These are phyloP conservation scores for Dendrocincla tyrannina DNA, from an alignment of 2,797 vertebrate species.

Conservation along the genomic window DNA sequence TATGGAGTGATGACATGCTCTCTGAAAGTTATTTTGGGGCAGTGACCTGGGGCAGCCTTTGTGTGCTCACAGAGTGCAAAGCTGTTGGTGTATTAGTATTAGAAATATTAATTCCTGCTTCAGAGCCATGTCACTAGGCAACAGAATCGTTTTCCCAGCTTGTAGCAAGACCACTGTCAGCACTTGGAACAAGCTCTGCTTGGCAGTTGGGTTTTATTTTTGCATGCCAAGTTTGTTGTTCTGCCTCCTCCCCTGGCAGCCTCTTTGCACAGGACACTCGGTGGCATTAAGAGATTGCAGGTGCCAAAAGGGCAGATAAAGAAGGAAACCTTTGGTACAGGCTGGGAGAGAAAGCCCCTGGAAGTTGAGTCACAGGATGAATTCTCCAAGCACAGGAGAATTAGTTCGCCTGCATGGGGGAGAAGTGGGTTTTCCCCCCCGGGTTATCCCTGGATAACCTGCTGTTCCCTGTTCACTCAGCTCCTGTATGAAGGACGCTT, in stretches of 20 bases:
- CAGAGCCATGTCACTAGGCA: slow-evolving; percentile 47
- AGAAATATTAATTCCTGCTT: slow-evolving; percentile 41
- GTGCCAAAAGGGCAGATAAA: not conserved
- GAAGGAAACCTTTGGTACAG: not conserved
- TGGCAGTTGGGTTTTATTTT: slow-evolving; percentile 36
- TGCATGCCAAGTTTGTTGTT: not conserved
- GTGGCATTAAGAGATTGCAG: not conserved
- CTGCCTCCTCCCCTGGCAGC: not conserved
- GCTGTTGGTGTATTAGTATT: not conserved
- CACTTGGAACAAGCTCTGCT: slow-evolving; percentile 7
- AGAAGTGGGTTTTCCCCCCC: not conserved
- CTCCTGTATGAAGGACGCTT: not conserved
- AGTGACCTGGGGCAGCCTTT: not conserved
- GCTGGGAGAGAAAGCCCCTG: not conserved
- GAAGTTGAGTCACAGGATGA: not conserved
- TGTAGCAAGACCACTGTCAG: slow-evolving; percentile 4
- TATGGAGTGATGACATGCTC: not conserved
- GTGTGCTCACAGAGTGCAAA: not conserved
- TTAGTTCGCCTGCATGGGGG: not conserved
- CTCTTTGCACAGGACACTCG: not conserved
- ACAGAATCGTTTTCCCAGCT: slow-evolving; percentile 35
- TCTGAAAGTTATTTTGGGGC: not conserved
- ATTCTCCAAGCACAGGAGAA: not conserved
- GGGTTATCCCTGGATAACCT: not conserved
- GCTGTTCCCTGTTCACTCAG: not conserved